Base-by-base conservation (phyloP, 2,797 vertebrate species). In the Sebastes goodei region DNA sequence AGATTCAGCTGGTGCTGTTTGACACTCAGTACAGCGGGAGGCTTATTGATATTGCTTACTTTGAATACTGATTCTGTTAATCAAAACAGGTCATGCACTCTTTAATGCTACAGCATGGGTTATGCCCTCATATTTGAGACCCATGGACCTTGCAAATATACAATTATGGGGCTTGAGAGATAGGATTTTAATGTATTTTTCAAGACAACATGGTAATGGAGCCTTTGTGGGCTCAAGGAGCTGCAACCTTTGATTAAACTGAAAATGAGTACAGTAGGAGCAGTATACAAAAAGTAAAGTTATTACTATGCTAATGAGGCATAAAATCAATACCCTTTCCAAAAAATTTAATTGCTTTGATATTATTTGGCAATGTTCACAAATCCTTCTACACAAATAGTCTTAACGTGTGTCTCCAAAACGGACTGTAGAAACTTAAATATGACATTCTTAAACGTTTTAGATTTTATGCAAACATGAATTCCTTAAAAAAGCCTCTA, bases 31-130 rank as follows among this genome's bases (percentile, higher is more conserved):
- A 7, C 73, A 76, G 10, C 4, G 0, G 33, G 23, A 71, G n/a
- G 15, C 27, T 70, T 59, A 62, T 63, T 80, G 60, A 77, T 53
- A 49, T 17, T 68, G n/a, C n/a, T 55, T 65, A 32, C 52, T 81
- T 61, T 73, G 76, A 73, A 79, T 75, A 25, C 68, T 61, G 67
- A 79, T 76, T 72, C 32, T 42, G 17, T 46, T 84, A 33, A 76
- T 81, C 59, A 65, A 59, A 59, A 49, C 49, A 71, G 59, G 70
- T 71, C 62, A 83, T 27, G 57, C 20, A 11, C 61, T 67, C 56
- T 79, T 77, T 72, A 73, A 62, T 70, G 53, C n/a, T 67, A 55
- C 63, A 67, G 53, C 42, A 38, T 23, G 17, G 70, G 12, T 57
- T 71, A 79, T 75, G 10, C 17, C 12, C 12, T 72, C 52, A 63